Base-by-base conservation (phyloP, 2,797 vertebrate genomes). In the Sparus aurata region DNA sequence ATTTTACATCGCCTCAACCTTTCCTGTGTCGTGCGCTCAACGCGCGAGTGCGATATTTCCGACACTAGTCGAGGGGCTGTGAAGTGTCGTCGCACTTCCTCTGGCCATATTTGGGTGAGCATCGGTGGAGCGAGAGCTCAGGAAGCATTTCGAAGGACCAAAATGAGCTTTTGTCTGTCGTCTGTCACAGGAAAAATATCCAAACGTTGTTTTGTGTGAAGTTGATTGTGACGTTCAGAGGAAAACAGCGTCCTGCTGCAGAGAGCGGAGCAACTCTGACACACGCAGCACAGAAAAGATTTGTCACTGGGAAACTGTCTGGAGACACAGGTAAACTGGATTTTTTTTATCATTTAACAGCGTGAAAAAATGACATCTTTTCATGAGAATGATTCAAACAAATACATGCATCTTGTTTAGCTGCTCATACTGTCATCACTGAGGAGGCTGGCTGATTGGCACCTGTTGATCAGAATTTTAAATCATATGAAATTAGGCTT, bases 101-200 rank as follows among this genome's bases (percentile, higher is more conserved):
- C 69, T 96, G 91, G 64, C 95, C 95, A 96, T 95, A 95, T 96
- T 92, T 91, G 93, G 95, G 27, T 13, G 81, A 67, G 78, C 72
- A 81, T 89, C 83, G 79, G 86, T 46, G 85, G 81, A 34, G 90
- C 79, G 75, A 85, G 87, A 83, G 89, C 90, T 82, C 81, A 82
- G 84, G 82, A 87, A 90, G 84, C 90, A 75, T 88, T 89, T 91
- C 75, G 58, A 86, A 84, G 85, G 82, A 74, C 84, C 85, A 90
- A 92, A 88, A 90, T 89, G 91, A 93, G 86, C 89, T 90, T 89
- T 93, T 91, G 87, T 87, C 88, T 81, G 70, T 85, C 84, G 85
- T 82, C 73, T 82, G 5, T 79, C 71, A 73, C 80, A 82, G 82
- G 89, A 92, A 94, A 94, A 92, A 85, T 18, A 84, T 3, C 65